Evolutionary conservation across 1,140 invertebrate species (phyloP), one percentile per base, ranked within the genome.

Genomic region (Eulimnadia texana): DNA sequence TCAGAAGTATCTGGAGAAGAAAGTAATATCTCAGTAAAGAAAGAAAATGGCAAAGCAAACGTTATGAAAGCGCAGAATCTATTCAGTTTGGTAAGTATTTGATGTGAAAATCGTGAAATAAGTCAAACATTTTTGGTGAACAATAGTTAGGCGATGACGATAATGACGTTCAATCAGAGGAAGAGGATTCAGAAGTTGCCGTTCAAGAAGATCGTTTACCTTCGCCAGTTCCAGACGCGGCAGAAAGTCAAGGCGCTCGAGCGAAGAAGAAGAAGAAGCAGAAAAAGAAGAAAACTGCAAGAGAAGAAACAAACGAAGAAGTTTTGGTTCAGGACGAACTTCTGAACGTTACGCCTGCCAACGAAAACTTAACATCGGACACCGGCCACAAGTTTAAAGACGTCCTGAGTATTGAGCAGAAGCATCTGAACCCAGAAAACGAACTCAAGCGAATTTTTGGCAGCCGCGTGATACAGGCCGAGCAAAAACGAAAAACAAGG

Each of bases 361-460:
- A 55, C 61, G 33, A 42, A 42, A 42, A 6, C 33, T 42, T 42
- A n/a, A n/a, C n/a, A n/a, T n/a, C n/a, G n/a, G 6, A 16, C 33
- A 42, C 33, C 33, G 33, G 33, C 28, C 60, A 61, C n/a, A n/a
- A n/a, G n/a, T n/a, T n/a, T n/a, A 58, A 61, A 2, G 66, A 62
- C 16, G 70, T 83, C 33, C 68, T 90, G 10, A 73, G 68, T 27
- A 74, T 88, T 2, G 82, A 88, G 54, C 75, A 80, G 58, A 88
- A 85, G 69, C 76, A 88, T 72, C 73, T 94, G 2, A 91, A 90
- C 76, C 79, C 84, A 28, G 83, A 84, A 58, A 87, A 88, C 74
- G 91, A 94, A 75, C 74, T 93, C 64, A 85, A 83, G 62, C 81
- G 81, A 68, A 86, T 90, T 66, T 93, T 93, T 79, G 90, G 90